Base-by-base conservation (phyloP, 2,888 invertebrate species). In the Limenitis camilla region DNA sequence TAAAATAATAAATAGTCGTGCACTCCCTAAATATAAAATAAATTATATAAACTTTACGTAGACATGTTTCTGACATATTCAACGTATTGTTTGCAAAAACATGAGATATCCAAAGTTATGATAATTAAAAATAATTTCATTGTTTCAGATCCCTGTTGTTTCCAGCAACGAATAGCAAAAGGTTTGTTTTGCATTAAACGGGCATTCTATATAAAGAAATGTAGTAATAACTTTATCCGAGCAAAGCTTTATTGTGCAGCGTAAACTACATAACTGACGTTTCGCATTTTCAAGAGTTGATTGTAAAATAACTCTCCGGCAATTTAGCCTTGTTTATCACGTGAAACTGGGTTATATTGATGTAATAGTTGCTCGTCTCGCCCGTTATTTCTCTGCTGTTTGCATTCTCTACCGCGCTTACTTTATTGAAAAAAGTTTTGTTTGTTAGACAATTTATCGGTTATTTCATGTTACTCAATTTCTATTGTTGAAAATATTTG, bases 321-420 rank as follows among this genome's bases (percentile, higher is more conserved):
- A 69, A 69, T 76, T 73, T 70, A 71, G 67, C 66, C 61, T 65
- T 66, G 69, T 71, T 76, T 67, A 64, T 63, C 59, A 61, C 61
- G 57, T 65, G 65, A 62, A 80, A 78, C 76, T 81, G 68, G 77
- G 76, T 76, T 78, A 76, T 70, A 71, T 68, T 65, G 71, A 73
- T 52, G 49, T 58, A 58, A 79, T 79, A 80, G 71, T 66, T 65
- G 68, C 65, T 67, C 68, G 70, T 71, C 68, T 69, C 66, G 73
- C 63, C 69, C 69, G 69, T 38, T 74, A 69, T 67, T 65, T 69
- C 62, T 72, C 74, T 79, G 61, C 65, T 65, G 76, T 78, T 77
- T 69, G 71, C 66, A 68, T 73, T 76, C 67, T 69, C 65, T 58
- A 59, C 65, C 61, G 64, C 62, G 63, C 63, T 64, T 55, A n/a